Evolutionary conservation across 2,797 vertebrate species (phyloP).

Genomic region (Hyperoplus lanceolatus): DNA sequence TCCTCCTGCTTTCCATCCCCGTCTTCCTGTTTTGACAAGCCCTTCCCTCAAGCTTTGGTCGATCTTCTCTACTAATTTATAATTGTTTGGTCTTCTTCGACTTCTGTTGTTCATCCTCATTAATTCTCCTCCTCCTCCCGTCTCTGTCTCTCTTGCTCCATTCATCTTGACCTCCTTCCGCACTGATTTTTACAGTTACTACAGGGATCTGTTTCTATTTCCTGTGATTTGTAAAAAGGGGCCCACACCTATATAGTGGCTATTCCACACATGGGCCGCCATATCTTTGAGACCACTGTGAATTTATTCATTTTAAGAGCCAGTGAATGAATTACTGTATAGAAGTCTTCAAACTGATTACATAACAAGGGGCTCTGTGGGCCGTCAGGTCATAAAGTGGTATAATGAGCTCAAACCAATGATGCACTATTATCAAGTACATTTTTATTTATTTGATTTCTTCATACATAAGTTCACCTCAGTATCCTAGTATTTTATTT

Average conservation of each 20-base stretch:
- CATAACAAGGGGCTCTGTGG: neutral
- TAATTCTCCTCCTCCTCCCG: neutral
- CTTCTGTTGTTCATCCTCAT: neutral
- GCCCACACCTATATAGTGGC: neutral
- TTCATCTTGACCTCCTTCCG: neutral
- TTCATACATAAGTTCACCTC: too few species aligned
- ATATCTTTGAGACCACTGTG: slow-evolving; percentile 1
- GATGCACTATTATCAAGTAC: neutral
- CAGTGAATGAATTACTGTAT: neutral
- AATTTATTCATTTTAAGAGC: neutral
- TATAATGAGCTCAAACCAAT: neutral
- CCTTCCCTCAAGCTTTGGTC: slow-evolving; percentile 1
- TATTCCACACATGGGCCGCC: neutral
- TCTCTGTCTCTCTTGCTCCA: neutral
- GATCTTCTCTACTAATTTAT: slow-evolving; percentile 1
- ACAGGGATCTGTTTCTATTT: neutral
- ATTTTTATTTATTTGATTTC: neutral
- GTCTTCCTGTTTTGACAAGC: slow-evolving; percentile 42
- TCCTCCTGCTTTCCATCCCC: neutral
- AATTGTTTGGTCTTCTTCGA: neutral
- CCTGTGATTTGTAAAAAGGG: neutral
- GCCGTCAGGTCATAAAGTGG: neutral
- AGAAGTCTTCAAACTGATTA: slow-evolving; percentile 9
- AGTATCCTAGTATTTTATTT: neutral
- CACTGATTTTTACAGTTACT: neutral